Evolutionary conservation across 2,797 vertebrate species (phyloP).

Genomic region (Euthynnus affinis): DNA sequence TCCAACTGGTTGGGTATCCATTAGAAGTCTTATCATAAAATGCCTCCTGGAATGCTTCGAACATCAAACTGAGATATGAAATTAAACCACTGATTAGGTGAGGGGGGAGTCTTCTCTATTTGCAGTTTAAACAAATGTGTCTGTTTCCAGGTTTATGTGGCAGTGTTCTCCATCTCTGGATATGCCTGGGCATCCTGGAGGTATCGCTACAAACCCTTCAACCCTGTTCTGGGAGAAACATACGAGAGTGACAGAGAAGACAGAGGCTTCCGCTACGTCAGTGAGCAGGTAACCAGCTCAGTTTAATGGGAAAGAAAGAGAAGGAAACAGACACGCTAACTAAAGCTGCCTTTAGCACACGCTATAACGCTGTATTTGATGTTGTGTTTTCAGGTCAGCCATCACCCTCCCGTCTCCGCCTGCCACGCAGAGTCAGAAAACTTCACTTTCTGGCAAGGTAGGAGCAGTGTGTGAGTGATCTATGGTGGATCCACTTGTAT

Average conservation of each 20-base stretch:
- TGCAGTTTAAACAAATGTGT: neutral
- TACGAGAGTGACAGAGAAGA: conserved; percentile 91
- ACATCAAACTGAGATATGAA: neutral
- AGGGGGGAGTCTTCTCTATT: too few species aligned
- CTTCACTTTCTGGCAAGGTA: conserved; percentile 96
- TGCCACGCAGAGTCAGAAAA: conserved; percentile 93
- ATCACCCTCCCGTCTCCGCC: conserved; percentile 92
- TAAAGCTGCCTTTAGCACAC: neutral
- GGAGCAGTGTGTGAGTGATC: neutral
- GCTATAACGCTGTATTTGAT: neutral
- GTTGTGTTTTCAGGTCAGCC: conserved; percentile 86
- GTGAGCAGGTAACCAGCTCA: conserved; percentile 88
- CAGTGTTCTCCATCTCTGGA: conserved; percentile 92
- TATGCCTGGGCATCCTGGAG: conserved; percentile 93
- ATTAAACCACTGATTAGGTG: too few species aligned
- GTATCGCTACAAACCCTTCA: conserved; percentile 94
- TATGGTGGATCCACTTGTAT: neutral
- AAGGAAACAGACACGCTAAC: neutral
- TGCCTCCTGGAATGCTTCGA: neutral
- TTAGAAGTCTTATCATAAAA: too few species aligned
- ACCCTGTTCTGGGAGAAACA: conserved; percentile 94
- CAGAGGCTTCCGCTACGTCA: conserved; percentile 90
- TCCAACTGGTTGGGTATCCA: neutral
- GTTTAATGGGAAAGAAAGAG: neutral
- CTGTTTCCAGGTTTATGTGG: conserved; percentile 87